Evolutionary conservation across 2,888 invertebrate genomes (phyloP).

Genomic region (Phortica okadai): DNA sequence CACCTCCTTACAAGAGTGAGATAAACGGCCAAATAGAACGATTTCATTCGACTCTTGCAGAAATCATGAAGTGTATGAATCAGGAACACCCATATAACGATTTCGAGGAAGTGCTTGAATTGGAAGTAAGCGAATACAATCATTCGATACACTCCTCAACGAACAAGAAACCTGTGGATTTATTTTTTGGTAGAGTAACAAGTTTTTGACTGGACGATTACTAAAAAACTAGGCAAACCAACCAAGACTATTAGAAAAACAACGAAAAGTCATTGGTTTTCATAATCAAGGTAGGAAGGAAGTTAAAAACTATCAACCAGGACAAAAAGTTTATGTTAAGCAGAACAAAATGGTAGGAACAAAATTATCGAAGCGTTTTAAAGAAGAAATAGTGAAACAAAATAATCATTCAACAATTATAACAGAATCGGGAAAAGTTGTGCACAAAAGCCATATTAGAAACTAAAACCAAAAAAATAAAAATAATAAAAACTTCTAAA

Average conservation of each 20-base stretch:
- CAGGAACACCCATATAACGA: background rate
- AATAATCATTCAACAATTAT: no score
- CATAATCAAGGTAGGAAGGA: background rate
- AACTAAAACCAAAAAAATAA: no score
- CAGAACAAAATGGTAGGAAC: background rate
- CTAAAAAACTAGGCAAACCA: background rate
- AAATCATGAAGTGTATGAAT: conserved; percentile 42
- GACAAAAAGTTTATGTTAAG: conserved; percentile 31
- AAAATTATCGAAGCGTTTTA: background rate
- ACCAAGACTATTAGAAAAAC: background rate
- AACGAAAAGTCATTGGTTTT: background rate
- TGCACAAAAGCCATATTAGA: background rate
- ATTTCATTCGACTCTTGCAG: conserved; percentile 44
- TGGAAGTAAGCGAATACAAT: background rate
- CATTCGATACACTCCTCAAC: background rate
- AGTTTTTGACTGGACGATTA: background rate
- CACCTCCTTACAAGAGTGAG: conserved; percentile 39
- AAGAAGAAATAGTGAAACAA: background rate
- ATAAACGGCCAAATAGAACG: conserved; percentile 40
- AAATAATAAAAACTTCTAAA: no score
- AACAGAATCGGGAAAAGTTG: background rate
- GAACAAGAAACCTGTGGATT: background rate
- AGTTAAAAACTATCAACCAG: background rate
- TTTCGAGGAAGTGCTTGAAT: background rate
- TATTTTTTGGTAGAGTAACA: conserved; percentile 5